Evolutionary conservation across 2,113 vertebrate species (phyloP), one percentile per base, ranked within the genome.

Genomic region (Plectropomus leopardus): DNA sequence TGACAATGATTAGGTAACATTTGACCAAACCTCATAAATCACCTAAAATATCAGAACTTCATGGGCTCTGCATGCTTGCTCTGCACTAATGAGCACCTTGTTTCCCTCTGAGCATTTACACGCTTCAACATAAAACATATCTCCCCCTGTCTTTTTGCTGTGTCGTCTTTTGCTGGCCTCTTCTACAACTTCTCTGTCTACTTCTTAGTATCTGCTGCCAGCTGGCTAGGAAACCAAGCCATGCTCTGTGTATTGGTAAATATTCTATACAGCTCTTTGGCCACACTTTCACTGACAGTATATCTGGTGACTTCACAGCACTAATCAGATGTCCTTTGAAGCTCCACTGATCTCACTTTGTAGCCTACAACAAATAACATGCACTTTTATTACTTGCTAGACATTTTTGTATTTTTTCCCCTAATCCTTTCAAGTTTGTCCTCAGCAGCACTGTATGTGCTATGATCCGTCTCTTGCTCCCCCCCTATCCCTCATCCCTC

Each of bases 241-340:
- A 1, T 45, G 51, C 78, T 88, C 67, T 65, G 40, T 65, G 70
- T 58, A 79, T 91, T 50, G 45, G 79, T 91, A 89, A 89, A 92
- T 95, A 92, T 89, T 92, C 92, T 79, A 88, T 82, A 89, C 71
- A 82, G 89, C 91, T 83, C 76, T 86, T 70, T 76, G 81, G 82
- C 72, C 71, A 76, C 65, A 77, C 76, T 50, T 89, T 90, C 28
- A 90, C 91, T 89, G 50, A 78, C 78, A 42, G 87, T 88, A 88
- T 94, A 88, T 95, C 92, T 93, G 89, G 92, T 93, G 88, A 93
- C 94, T 96, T 93, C 86, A 87, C 95, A 95, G 95, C 86, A 94
- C 86, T 91, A 91, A 93, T 94, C 96, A 96, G 90, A 96, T 95
- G 93, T 94, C 91, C 94, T 96, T 96, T 96, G 94, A 97, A 96